A percentile compares a stretch with the other conserved stretches of the same genome.
Evolutionary conservation across 2,797 vertebrate genomes (phyloP).

Genomic region (Tokudaia tokunoshimensis): DNA sequence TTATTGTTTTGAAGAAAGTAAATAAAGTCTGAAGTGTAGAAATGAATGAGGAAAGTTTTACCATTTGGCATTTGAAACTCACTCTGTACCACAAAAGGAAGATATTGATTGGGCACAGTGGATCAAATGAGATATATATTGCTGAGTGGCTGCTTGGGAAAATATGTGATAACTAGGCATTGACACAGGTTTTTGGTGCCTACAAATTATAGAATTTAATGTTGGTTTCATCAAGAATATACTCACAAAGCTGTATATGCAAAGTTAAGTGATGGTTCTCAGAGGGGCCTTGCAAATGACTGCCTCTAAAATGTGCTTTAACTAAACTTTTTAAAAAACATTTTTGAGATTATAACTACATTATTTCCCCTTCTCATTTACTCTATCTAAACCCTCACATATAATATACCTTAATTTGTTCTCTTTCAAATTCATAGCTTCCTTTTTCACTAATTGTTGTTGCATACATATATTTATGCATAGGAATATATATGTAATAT

Average conservation of each 20-base stretch:
- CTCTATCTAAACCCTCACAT: not conserved
- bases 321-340: not conserved
- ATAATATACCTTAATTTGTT: not conserved
- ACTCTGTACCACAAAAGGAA: not conserved
- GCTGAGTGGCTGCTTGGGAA: not conserved
- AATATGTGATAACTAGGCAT: not conserved
- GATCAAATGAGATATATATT: not conserved
- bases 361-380: not conserved
- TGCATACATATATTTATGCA: not conserved
- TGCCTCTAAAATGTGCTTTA: not conserved
- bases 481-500: not conserved
- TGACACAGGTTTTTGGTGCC: not conserved
- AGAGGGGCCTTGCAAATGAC: not conserved
- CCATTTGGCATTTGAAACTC: not conserved
- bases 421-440: not conserved
- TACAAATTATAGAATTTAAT: slow-evolving; percentile 14
- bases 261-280: slow-evolving; percentile 1
- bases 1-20: not conserved
- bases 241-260: not conserved
- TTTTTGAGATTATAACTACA: not conserved
- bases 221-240: not conserved
- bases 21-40: not conserved
- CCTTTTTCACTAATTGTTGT: not conserved
- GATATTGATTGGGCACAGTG: not conserved
- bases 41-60: not conserved